These are phyloP conservation scores for Eristalis intricaria DNA, from an alignment of 2,888 invertebrate genomes.

Conservation along the genomic window DNA sequence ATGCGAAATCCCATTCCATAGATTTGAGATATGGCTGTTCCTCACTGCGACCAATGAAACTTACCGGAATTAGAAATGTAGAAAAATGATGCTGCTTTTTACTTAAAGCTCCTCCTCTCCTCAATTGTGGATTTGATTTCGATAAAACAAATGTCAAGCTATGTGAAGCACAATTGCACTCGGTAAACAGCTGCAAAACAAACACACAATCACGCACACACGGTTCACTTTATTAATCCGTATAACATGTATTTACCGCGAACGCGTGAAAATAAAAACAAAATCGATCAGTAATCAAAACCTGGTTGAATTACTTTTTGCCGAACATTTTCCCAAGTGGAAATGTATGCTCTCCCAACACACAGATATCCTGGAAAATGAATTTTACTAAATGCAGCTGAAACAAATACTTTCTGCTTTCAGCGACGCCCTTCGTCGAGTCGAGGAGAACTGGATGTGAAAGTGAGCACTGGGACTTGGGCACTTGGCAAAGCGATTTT, in stretches of 20 bases:
- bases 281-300: conserved; percentile 58
- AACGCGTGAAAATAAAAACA: conserved; percentile 61
- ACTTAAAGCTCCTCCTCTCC: neutral
- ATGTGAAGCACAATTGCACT: conserved; percentile 40
- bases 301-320: conserved; percentile 15
- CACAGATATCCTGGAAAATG: conserved; percentile 11
- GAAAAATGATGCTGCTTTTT: conserved; percentile 6
- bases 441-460: conserved; percentile 66
- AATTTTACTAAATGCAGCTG: neutral
- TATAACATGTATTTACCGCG: conserved; percentile 54
- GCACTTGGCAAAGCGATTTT: conserved; percentile 43
- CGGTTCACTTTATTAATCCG: conserved; percentile 47
- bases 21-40: conserved; percentile 29
- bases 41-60: conserved; percentile 19
- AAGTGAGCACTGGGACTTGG: conserved; percentile 38
- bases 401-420: conserved; percentile 37
- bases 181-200: conserved; percentile 64
- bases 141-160: conserved; percentile 44
- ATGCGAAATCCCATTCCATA: conserved; percentile 35
- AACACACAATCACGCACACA: conserved; percentile 56
- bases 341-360: conserved; percentile 8
- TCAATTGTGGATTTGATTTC: conserved; percentile 4
- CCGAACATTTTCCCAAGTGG: conserved; percentile 36
- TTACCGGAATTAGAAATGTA: conserved; percentile 50
- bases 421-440: conserved; percentile 68